These are phyloP conservation scores for Batillaria attramentaria DNA, from an alignment of 1,140 invertebrate species.

Conservation along the genomic window DNA sequence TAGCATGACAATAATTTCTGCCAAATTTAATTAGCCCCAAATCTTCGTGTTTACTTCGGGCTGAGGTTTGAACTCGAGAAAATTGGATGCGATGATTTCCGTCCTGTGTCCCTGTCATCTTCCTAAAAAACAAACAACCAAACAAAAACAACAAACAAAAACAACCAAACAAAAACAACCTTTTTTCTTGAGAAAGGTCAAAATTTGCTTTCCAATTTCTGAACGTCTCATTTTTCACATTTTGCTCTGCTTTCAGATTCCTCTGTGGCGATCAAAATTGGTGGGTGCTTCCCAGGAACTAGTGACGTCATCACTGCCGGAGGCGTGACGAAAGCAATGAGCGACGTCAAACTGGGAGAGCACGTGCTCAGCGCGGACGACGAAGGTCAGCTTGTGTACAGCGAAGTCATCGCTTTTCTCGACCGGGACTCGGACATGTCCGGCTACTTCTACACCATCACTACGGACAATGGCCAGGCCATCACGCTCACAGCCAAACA, in stretches of 20 bases:
- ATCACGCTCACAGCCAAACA: conserved; percentile 90
- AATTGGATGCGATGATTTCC: no score
- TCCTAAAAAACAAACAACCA: no score
- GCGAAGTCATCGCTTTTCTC: conserved; percentile 91
- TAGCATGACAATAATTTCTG: no score
- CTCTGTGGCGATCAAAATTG: conserved; percentile 85
- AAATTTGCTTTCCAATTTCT: no score
- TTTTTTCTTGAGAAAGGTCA: no score
- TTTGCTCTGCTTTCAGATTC: conserved; percentile 86
- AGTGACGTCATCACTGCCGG: conserved; percentile 76
- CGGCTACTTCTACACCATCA: conserved; percentile 81
- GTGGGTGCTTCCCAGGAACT: conserved; percentile 84
- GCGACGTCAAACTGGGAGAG: conserved; percentile 84
- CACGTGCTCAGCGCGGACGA: conserved; percentile 82
- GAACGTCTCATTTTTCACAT: neutral
- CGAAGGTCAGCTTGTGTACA: conserved; percentile 81
- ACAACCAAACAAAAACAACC: no score
- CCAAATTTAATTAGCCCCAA: no score
- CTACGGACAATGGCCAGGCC: conserved; percentile 78
- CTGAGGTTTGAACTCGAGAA: no score
- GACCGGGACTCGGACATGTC: conserved; percentile 81
- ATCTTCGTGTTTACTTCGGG: no score
- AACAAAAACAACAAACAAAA: no score
- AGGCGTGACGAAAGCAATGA: conserved; percentile 73
- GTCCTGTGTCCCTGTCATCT: no score